Evolutionary conservation across 2,888 invertebrate genomes (phyloP), one percentile per base, ranked within the genome.

Genomic region (Drosophila rubida): DNA sequence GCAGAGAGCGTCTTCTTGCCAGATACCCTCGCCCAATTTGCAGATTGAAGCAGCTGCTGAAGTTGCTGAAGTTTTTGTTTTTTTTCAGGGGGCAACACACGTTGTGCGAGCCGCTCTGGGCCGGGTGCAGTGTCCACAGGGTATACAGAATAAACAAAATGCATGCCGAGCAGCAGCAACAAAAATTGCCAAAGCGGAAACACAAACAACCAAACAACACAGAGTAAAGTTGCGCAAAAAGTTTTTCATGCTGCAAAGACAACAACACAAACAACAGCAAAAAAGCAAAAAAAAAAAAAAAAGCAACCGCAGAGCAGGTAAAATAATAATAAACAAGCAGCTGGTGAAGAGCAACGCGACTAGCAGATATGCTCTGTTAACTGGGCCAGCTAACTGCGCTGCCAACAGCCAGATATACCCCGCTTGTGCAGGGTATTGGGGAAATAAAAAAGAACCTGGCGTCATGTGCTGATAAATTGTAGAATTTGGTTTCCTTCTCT

Each of bases 381-480:
- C n/a, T 23, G 9, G 1, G 11, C 23, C 7, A 45, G 7, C 11
- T 0, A 42, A 45, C n/a, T 25, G n/a, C 7, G 7, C n/a, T 13
- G n/a, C 5, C 22, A 22, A 11, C 6, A 44, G 11, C 0, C 6
- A 4, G 2, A 4, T 6, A 16, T 39, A 13, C 27, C 11, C 22
- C 44, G 9, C 22, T 27, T 6, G 14, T 44, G n/a, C 13, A 55
- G 71, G 39, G 51, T 76, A 70, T 70, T 16, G 4, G 9, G 37
- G n/a, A n/a, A 8, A 19, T 11, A 16, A 6, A 19, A 8, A n/a
- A 13, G n/a, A 2, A 13, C 19, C 25, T 44, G 53, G 27, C 14
- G 22, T 37, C 42, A 48, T 53, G 30, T 27, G 46, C 80, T 80
- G 59, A 78, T 72, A 83, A 80, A 83, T 83, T 72, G 64, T 57